Percentiles rank a stretch among this genome's conserved stretches.
phyloP scores from a whole-genome alignment of 2,797 vertebrate genomes.

The Falco novaeseelandiae region DNA sequence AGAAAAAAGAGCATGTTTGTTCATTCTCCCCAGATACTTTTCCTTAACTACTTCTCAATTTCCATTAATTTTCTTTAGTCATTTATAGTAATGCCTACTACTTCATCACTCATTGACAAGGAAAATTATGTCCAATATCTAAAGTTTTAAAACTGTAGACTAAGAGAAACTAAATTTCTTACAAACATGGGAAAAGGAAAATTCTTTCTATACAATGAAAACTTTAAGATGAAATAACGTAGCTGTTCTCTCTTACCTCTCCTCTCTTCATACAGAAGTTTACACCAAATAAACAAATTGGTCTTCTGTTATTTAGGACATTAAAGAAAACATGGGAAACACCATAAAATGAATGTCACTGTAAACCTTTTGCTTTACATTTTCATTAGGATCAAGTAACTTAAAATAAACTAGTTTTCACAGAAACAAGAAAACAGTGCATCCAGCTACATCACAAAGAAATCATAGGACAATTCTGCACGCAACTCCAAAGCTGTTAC shows the following conservation, averaged over 20 bases:
- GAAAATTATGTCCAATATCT: background rate
- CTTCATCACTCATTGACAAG: background rate
- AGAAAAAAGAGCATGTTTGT: background rate
- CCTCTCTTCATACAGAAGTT: background rate
- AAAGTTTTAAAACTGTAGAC: background rate
- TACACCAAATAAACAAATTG: background rate
- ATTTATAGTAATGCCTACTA: background rate
- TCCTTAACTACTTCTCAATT: background rate
- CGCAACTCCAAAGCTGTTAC: background rate
- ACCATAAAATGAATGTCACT: background rate
- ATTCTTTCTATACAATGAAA: background rate
- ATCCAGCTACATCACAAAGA: background rate
- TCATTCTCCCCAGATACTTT: background rate
- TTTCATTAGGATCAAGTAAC: background rate
- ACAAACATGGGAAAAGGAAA: background rate
- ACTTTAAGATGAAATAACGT: background rate
- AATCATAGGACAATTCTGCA: background rate
- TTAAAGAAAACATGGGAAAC: background rate
- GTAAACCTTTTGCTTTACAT: background rate
- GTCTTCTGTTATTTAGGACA: background rate
- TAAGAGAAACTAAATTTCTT: background rate
- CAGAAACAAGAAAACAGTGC: background rate
- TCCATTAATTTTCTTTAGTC: background rate
- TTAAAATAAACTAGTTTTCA: background rate
- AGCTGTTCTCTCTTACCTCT: background rate